Evolutionary conservation across 2,888 invertebrate genomes (phyloP), one percentile per base, ranked within the genome.

Genomic region (Ligdia adustata): DNA sequence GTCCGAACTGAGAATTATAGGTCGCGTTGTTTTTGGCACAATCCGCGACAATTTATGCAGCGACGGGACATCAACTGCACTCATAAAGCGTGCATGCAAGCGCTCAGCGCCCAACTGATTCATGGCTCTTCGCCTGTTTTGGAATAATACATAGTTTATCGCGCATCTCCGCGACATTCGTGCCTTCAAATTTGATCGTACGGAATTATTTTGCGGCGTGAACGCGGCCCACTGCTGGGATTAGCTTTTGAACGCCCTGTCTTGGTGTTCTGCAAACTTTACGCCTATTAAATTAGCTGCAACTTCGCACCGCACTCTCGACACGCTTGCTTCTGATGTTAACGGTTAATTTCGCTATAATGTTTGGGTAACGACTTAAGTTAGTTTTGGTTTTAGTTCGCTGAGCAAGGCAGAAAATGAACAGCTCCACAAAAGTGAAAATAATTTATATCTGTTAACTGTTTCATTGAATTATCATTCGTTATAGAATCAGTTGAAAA

Each of bases 61-160:
- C 64, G 62, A 67, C 60, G 66, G 68, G 75, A 75, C 77, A 82
- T 83, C 85, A 82, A 82, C 72, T 80, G 78, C 82, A 81, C 83
- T 82, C 85, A 82, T 86, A 85, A 85, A 87, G 80, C 75, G 77
- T 73, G 76, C 75, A 75, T 70, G 72, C 71, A 61, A 66, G 70
- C 71, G 71, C 66, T 71, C 67, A 64, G 64, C 64, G 64, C 60
- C 65, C 60, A 66, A 44, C 67, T 82, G 77, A 79, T 79, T 78
- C 72, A 82, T 77, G 63, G 65, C 66, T 60, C 60, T 60, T 55
- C 67, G 71, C 68, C 64, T 71, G 77, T 70, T 75, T 71, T 72
- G 72, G 35, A 73, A 75, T n/a, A n/a, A n/a, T 73, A 74, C 66
- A 69, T 64, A 69, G 74, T 77, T 78, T 75, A 75, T 74, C 62